phyloP scores from a whole-genome alignment of 2,888 invertebrate species.

The Rhimphoctona megacephalus region DNA sequence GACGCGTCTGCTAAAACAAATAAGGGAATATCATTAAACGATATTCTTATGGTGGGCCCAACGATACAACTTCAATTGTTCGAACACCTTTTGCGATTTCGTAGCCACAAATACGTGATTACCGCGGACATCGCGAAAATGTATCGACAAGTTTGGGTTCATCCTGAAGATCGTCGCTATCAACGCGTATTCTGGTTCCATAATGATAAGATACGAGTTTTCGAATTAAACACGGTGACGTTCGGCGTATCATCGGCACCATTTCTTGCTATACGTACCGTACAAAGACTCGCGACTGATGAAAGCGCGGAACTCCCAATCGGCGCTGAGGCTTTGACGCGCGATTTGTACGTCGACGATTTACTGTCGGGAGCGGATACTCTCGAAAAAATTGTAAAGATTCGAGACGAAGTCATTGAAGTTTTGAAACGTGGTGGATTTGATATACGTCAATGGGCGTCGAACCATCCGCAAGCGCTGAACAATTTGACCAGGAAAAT shows the following conservation, averaged over 20 bases:
- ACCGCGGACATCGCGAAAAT: slow-evolving; percentile 41
- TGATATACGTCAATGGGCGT: slow-evolving; percentile 74
- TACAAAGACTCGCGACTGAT: slow-evolving; percentile 62
- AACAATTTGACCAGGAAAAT: slow-evolving; percentile 35
- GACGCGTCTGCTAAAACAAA: slow-evolving; percentile 41
- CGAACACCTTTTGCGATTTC: slow-evolving; percentile 46
- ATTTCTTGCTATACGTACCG: slow-evolving; percentile 61
- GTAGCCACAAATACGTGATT: slow-evolving; percentile 51
- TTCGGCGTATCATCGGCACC: slow-evolving; percentile 63
- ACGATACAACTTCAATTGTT: slow-evolving; percentile 43
- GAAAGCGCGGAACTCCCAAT: slow-evolving; percentile 59
- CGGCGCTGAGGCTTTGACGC: slow-evolving; percentile 46
- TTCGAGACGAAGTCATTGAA: slow-evolving; percentile 62
- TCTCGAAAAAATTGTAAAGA: slow-evolving; percentile 63
- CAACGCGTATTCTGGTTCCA: slow-evolving; percentile 63
- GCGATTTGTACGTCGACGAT: slow-evolving; percentile 71
- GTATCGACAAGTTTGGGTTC: slow-evolving; percentile 54
- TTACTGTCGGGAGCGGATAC: slow-evolving; percentile 66
- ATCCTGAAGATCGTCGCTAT: slow-evolving; percentile 51
- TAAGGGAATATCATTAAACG: slow-evolving; percentile 42
- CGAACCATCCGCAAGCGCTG: slow-evolving; percentile 58
- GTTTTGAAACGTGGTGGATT: slow-evolving; percentile 73
- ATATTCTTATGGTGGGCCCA: slow-evolving; percentile 39
- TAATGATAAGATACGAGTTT: slow-evolving; percentile 29
- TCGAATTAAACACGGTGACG: slow-evolving; percentile 62